Base-by-base conservation (phyloP, 92 coral and sea anemone species). In the Montipora capitata region DNA sequence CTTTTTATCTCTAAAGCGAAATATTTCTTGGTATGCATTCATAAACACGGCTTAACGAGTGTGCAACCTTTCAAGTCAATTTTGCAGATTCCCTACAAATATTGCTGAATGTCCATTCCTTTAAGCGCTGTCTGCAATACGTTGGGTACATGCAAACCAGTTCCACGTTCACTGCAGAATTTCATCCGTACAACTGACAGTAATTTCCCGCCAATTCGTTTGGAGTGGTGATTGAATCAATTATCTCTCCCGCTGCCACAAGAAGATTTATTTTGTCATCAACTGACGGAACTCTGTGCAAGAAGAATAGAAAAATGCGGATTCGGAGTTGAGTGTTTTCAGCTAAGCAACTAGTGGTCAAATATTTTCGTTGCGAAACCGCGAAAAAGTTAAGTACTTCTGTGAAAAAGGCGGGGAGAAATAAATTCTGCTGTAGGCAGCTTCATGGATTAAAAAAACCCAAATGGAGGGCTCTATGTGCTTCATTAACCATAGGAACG, bases 221-320 rank as follows among this genome's bases (percentile, higher is more conserved):
- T 73, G 40, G 77, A 15, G 77, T 45, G 61, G 77, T 27, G 77
- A 20, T 51, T 81, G 11, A n/a, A 68, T 27, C 6, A 27, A 61
- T 4, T 40, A 9, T 2, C 27, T 39, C 67, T 20, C 58, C 61
- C 38, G 41, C 18, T 18, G 17, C 20, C 51, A 56, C 14, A 10
- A 61, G 17, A 40, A 59, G 43, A 62, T 65, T 86, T 70, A 91
- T 74, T 91, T 91, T 13, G 89, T 87, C 94, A 91, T 91, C 2
- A 91, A 84, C 48, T 44, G 79, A 74, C 80, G 78, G 91, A 91
- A 91, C 72, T 91, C 94, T 91, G 79, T 18, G 77, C 2, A 7
- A 4, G 8, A 49, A 52, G 52, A 52, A 81, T 49, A 68, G 44
- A 61, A 79, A 11, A 14, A 38, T 16, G 3, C 10, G 7, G 12